A percentile compares a stretch with the other conserved stretches of the same genome.
phyloP scores from a whole-genome alignment of 2,797 vertebrate species.

The Fundulus diaphanus region DNA sequence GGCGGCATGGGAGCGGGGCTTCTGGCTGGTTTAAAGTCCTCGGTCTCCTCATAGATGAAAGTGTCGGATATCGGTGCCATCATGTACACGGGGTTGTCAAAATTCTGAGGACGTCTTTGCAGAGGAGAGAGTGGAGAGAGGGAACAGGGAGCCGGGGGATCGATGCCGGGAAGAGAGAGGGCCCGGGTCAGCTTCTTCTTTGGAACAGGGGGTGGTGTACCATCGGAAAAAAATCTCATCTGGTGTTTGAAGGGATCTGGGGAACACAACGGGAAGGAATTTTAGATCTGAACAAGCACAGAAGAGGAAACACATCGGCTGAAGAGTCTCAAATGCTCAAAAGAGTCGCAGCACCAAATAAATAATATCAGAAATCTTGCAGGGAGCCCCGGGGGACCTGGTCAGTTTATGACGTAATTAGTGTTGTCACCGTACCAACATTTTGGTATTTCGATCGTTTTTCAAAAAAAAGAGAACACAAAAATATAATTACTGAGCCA shows the following conservation, averaged over 20 bases:
- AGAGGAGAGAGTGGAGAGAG: constrained; percentile 27
- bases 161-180: constrained; percentile 66
- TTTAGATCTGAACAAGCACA: not conserved
- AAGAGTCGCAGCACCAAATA: not conserved
- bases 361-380: not conserved
- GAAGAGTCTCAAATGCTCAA: not conserved
- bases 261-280: constrained; percentile 15
- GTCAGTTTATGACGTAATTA: no score
- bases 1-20: constrained; percentile 5
- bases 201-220: constrained; percentile 77
- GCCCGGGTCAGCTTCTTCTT: constrained; percentile 74
- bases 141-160: constrained; percentile 4
- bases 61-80: constrained; percentile 32
- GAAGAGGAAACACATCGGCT: not conserved
- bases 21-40: constrained; percentile 13
- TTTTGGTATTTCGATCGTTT: no score
- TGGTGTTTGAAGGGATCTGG: constrained; percentile 58
- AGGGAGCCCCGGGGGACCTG: no score
- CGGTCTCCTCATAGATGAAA: constrained; percentile 17
- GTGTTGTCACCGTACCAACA: no score
- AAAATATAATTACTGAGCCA: no score
- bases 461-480: no score
- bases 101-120: constrained; percentile 38
- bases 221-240: constrained; percentile 74
- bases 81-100: constrained; percentile 77